Evolutionary conservation across 2,113 vertebrate species (phyloP).

Genomic region (Proteles cristata): DNA sequence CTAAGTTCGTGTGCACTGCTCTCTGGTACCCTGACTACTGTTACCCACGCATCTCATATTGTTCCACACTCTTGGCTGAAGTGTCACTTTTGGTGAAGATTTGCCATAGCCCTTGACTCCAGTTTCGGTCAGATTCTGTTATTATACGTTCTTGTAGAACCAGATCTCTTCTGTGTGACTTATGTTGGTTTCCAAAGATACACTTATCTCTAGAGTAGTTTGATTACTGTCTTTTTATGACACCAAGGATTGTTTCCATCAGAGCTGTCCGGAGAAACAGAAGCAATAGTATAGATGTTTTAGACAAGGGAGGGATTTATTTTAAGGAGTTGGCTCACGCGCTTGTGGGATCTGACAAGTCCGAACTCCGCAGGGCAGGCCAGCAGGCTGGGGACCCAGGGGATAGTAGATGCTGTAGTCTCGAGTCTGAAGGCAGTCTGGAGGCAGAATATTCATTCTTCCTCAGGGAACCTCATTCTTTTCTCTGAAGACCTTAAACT

Average conservation of each 20-base stretch:
- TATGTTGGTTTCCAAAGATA: neutral
- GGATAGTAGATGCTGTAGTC: neutral
- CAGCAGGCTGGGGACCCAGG: neutral
- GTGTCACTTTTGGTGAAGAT: neutral
- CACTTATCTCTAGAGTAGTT: neutral
- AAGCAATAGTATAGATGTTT: neutral
- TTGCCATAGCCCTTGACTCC: neutral
- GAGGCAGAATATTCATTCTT: neutral
- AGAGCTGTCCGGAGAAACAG: neutral
- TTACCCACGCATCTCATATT: neutral
- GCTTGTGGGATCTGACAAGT: neutral
- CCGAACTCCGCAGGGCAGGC: neutral
- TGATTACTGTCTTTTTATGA: neutral
- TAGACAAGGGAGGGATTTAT: neutral
- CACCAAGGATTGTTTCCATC: neutral
- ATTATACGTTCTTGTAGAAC: neutral
- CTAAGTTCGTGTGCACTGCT: neutral
- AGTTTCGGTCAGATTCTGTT: neutral
- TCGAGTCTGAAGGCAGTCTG: neutral
- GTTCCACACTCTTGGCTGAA: neutral
- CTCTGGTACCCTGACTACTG: neutral
- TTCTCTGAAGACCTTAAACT: neutral
- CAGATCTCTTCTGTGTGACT: neutral
- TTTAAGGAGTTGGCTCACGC: neutral
- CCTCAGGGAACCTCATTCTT: neutral